phyloP scores from a whole-genome alignment of 2,113 vertebrate species.

The western clawed frog (Xenopus tropicalis) region UCB_Xtro_10.0 CM004445.2:100976001-100976500 shows the following conservation, averaged over 20 bases:
- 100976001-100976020: conserved; percentile 29
- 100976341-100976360: too few relatives aligned
- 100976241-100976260: neutral
- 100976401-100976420: too few relatives aligned
- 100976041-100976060: conserved; percentile 27
- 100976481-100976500: too few relatives aligned
- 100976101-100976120: conserved; percentile 28
- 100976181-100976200: neutral
- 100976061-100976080: conserved; percentile 37
- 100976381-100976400: too few relatives aligned
- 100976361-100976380: too few relatives aligned
- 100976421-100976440: too few relatives aligned
- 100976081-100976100: conserved; percentile 37
- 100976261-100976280: neutral
- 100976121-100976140: conserved; percentile 13
- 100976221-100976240: neutral
- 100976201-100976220: neutral
- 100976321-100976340: too few relatives aligned
- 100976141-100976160: neutral
- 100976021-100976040: conserved; percentile 37
- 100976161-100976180: neutral
- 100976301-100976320: too few relatives aligned
- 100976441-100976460: too few relatives aligned
- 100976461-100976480: too few relatives aligned
- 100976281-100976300: too few relatives aligned